Percentiles rank a stretch among this genome's conserved stretches.
phyloP scores from a whole-genome alignment of 2,113 vertebrate genomes.

The Myiozetetes cayanensis region DNA sequence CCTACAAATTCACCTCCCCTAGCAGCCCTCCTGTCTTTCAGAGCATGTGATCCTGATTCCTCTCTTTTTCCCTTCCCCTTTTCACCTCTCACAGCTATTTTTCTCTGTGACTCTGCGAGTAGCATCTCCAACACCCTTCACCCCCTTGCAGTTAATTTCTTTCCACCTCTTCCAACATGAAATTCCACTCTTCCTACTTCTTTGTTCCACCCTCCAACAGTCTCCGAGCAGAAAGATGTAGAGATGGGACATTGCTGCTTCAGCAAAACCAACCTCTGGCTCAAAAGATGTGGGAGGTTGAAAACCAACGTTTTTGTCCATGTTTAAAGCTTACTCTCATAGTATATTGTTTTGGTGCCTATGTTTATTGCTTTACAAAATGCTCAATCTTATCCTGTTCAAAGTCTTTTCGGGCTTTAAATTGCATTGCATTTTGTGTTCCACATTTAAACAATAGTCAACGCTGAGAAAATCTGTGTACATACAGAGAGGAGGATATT shows the following conservation, averaged over 20 bases:
- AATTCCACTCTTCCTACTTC: not conserved
- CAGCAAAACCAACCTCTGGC: not conserved
- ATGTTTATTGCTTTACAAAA: not conserved
- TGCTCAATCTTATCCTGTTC: not conserved
- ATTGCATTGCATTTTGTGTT: not conserved
- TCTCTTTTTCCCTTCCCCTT: not conserved
- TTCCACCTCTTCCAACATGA: not conserved
- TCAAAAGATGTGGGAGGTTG: not conserved
- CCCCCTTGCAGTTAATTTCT: not conserved
- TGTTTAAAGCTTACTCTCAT: not conserved
- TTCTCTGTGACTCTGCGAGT: not conserved
- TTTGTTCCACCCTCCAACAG: accelerated
- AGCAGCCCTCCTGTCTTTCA: not conserved
- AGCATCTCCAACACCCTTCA: not conserved
- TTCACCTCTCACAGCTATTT: accelerated
- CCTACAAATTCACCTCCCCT: not conserved
- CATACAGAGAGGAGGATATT: not conserved
- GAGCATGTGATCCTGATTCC: not conserved
- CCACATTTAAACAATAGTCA: not conserved
- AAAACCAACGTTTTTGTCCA: not conserved
- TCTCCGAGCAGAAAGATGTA: not conserved
- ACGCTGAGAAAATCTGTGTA: not conserved
- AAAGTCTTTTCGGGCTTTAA: not conserved
- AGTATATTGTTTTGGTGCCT: not conserved
- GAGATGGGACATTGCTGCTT: accelerated